Evolutionary conservation across 2,888 invertebrate species (phyloP), one percentile per base, ranked within the genome.

Genomic region (Platycheirus albimanus): DNA sequence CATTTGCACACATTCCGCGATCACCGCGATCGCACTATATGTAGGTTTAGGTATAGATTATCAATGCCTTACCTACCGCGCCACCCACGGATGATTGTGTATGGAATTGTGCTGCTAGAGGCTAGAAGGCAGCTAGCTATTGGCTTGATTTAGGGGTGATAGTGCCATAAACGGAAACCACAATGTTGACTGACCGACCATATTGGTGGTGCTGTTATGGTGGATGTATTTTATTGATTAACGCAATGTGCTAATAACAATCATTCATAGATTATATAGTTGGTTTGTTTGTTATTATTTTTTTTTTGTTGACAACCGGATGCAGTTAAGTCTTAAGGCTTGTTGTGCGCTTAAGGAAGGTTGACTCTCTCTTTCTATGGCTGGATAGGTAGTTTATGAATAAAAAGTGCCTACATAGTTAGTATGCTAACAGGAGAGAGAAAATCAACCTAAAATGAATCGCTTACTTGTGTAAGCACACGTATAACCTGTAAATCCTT

Each of bases 261-360:
- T 81, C 66, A 52, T 71, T 81, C 71, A 72, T 72, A 63, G 61
- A 67, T 77, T 76, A 66, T 30, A 17, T 33, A 52, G n/a, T 63
- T 61, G n/a, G 13, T 24, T 38, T 15, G 33, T 43, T 38, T 41
- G 13, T 70, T 66, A n/a, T 76, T 30, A 33, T 43, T n/a, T n/a
- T 43, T 69, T 45, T 49, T 69, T 76, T 24, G 67, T 72, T 71
- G 54, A 45, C 77, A 66, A 72, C 38, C 81, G 81, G 81, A 81
- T 77, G 81, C 19, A 13, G 24, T 45, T 11, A 56, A 33, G 56
- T 20, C 10, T 51, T 33, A 38, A 64, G 49, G 11, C 38, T 6
- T 13, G 3, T 4, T 24, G 6, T 56, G 38, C 20, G 20, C 20
- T 56, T 52, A 52, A 11, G 52, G 17, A 33, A 19, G 17, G 30